Evolutionary conservation across 2,888 invertebrate genomes (phyloP).

Genomic region (Antitype chi): DNA sequence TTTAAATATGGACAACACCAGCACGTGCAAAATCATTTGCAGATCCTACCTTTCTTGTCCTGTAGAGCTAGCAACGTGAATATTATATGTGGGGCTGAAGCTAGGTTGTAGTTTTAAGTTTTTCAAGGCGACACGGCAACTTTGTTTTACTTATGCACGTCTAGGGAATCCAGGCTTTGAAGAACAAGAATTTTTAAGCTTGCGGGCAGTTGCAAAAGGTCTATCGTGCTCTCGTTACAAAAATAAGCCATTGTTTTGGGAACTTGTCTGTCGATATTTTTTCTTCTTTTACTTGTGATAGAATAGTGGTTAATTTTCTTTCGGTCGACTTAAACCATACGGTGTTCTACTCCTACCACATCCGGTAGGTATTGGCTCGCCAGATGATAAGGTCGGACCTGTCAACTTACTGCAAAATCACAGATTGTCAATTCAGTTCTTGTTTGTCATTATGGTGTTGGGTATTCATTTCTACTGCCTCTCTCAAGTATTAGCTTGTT

Average conservation of each 20-base stretch:
- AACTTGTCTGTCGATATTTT: neutral
- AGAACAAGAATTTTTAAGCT: conserved; percentile 4
- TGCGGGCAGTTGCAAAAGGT: neutral
- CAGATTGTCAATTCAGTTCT: neutral
- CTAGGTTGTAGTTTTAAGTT: conserved; percentile 17
- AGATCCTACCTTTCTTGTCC: conserved; percentile 8
- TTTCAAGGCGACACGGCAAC: conserved; percentile 26
- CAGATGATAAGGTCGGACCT: neutral
- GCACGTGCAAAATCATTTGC: conserved; percentile 10
- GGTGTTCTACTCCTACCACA: too few relatives aligned
- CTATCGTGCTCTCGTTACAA: neutral
- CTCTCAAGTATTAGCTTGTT: neutral
- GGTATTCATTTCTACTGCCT: neutral
- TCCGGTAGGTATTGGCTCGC: neutral
- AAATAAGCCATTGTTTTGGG: neutral
- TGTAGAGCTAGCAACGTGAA: conserved; percentile 20
- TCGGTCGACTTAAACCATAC: neutral
- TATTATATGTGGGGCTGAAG: conserved; percentile 10
- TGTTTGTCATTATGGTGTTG: neutral
- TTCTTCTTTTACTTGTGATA: neutral
- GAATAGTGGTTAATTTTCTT: neutral
- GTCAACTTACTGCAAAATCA: neutral
- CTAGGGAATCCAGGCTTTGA: conserved; percentile 15
- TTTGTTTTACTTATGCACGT: conserved; percentile 42
- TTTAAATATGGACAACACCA: conserved; percentile 27